phyloP scores from a whole-genome alignment of 2,797 vertebrate genomes.

The Enteromius radiatus region DNA sequence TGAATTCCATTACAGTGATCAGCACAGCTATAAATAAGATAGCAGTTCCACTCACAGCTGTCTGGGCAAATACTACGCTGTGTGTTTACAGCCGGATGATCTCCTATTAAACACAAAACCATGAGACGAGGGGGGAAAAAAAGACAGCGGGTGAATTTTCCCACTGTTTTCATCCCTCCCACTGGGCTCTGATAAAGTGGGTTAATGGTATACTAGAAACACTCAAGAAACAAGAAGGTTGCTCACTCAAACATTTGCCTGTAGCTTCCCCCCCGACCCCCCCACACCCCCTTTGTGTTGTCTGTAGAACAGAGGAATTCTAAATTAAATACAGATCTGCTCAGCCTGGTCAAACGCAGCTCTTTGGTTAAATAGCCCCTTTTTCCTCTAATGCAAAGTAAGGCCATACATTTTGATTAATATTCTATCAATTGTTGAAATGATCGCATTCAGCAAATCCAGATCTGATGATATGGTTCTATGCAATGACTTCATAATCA shows the following conservation, averaged over 20 bases:
- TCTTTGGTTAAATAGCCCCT: not conserved
- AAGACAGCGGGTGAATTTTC: slow-evolving; percentile 24
- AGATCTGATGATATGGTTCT: slow-evolving; percentile 23
- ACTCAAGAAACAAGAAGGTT: slow-evolving; percentile 42
- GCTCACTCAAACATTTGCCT: slow-evolving; percentile 31
- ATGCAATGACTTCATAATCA: slow-evolving; percentile 39
- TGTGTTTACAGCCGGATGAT: slow-evolving; percentile 19
- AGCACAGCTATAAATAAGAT: slow-evolving; percentile 5
- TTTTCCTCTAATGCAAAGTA: slow-evolving; percentile 5
- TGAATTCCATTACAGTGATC: not conserved
- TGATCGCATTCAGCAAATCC: slow-evolving; percentile 13
- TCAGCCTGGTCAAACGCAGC: not conserved
- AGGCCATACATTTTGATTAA: slow-evolving; percentile 35
- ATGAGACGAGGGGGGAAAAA: slow-evolving; percentile 5
- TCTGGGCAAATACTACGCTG: not conserved
- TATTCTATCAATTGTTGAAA: slow-evolving; percentile 42
- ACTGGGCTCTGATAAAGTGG: slow-evolving; percentile 13
- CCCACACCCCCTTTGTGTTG: not conserved
- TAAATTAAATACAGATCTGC: slow-evolving; percentile 36
- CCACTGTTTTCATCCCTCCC: slow-evolving; percentile 16
- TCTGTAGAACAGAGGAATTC: slow-evolving; percentile 30
- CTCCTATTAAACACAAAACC: slow-evolving; percentile 19
- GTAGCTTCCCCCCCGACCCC: not conserved
- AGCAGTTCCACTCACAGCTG: slow-evolving; percentile 14
- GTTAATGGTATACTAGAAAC: slow-evolving; percentile 38